Evolutionary conservation across 2,888 invertebrate genomes (phyloP), one percentile per base, ranked within the genome.

Genomic region (Chouioia cunea): DNA sequence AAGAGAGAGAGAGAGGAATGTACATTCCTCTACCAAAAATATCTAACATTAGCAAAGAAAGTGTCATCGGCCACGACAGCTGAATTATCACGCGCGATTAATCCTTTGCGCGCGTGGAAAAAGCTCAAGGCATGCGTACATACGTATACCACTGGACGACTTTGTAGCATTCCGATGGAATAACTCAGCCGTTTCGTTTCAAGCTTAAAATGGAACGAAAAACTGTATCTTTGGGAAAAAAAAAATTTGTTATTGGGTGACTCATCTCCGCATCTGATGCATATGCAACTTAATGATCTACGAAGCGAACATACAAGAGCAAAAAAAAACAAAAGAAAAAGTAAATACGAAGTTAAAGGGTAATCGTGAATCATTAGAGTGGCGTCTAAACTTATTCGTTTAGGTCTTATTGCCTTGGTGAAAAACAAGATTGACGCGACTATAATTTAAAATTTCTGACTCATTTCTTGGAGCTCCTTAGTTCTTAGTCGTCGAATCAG

Each of bases 21-120:
- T 12, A 12, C 36, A 36, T 36, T 36, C 36, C 36, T 27, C 43
- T 2, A 23, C n/a, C n/a, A 52, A 27, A 43, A 22, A 3, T 10
- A 63, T 72, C 72, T 73, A 72, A 73, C 70, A 72, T 72, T 74
- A 74, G 72, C 65, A 47, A 16, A 44, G 22, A 52, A 47, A 70
- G 48, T 64, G 70, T 70, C 72, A 67, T 67, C 74, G 65, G 64
- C 44, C 48, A 60, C 59, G 73, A 74, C 74, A 73, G 68, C 68
- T 71, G 60, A 73, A 67, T 74, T 74, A 74, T 74, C 70, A 57
- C 68, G 68, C 53, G 47, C 70, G 73, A 74, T 74, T 73, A 73
- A 74, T 74, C 60, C 65, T 68, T 36, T 52, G 62, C 36, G 44
- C 57, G 36, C 57, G 43, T 2, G 43, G n/a, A 15, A 46, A 22